Evolutionary conservation across 37 sponge, comb jelly and placozoan genomes (phyloP).

Genomic region (Beroe forskalii): DNA sequence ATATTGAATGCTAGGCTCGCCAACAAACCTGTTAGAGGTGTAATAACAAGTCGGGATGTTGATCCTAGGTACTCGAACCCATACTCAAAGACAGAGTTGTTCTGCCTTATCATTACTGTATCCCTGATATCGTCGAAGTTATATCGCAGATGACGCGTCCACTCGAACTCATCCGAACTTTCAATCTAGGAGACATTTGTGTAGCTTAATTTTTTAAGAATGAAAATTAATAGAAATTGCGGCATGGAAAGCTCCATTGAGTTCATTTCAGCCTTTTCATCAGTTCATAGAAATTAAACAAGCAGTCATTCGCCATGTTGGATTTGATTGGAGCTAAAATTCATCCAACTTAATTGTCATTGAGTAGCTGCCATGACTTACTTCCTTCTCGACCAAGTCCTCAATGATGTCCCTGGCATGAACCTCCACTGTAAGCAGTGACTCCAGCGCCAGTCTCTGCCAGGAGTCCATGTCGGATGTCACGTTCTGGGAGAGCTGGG

Average conservation of each 20-base stretch:
- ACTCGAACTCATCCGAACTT: conserved; percentile 70
- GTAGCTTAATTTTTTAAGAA: no score
- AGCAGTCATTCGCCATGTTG: no score
- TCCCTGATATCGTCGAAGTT: conserved; percentile 67
- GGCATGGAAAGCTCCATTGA: no score
- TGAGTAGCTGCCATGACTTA: conserved; percentile 13
- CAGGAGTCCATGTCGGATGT: conserved; percentile 40
- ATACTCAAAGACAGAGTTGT: conserved; percentile 70
- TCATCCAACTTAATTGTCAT: no score
- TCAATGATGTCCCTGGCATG: conserved; percentile 74
- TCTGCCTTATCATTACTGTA: conserved; percentile 68
- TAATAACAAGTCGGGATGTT: conserved; percentile 75
- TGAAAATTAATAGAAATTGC: no score
- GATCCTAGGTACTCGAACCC: conserved; percentile 81
- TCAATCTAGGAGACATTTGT: background rate
- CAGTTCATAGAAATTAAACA: no score
- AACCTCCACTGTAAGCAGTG: conserved; percentile 72
- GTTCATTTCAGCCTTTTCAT: no score
- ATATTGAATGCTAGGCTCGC: no score
- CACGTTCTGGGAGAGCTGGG: conserved; percentile 28
- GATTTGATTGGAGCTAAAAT: no score
- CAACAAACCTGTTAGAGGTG: conserved; percentile 73
- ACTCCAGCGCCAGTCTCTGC: conserved; percentile 49
- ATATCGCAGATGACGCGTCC: conserved; percentile 75
- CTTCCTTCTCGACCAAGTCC: conserved; percentile 46